Base-by-base conservation (phyloP, 2,113 vertebrate genomes). In the Bufo gargarizans region DNA sequence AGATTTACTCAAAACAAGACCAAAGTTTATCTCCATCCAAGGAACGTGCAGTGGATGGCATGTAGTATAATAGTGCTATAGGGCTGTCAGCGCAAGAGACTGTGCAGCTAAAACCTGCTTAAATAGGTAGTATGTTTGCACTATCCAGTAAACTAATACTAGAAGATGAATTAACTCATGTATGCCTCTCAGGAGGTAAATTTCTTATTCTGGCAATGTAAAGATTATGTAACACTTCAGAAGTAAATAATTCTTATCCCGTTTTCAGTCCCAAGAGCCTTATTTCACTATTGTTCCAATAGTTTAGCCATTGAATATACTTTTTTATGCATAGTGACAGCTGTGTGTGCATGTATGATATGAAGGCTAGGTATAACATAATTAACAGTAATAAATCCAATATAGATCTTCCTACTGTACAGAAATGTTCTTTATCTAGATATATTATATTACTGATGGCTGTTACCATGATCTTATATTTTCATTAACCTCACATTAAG, bases 1-100 rank as follows among this genome's bases (percentile, higher is more conserved):
- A 83, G 69, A 89, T 91, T 91, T 88, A 88, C 69, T 86, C 79
- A 87, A 65, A 87, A 91, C 0, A 17, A 89, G 56, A 61, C 65
- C 78, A 87, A 45, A 63, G 79, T 74, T 88, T 43, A 74, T 67
- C 79, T 88, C 19, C 55, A 80, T 47, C 33, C 78, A 49, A 53
- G 20, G 65, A 53, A 19, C 20, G 81, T 83, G 63, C 58, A 63
- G 58, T 16, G 6, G 13, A 49, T 65, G 47, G 10, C 61, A 12
- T 67, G 80, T 13, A n/a, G 45, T 82, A 10, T 81, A 12, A 47
- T 4, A 74, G 67, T 10, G 71, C 22, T 47, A 16, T 43, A 6
- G 71, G 71, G 72, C 72, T 76, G 47, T 8, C 20, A 55, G 12
- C 33, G 33, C 33, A 33, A 33, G 33, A 33, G 33, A 33, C 33